Conservation (phyloP, 2,888 invertebrate genomes). For the Graphium colonna region DNA sequence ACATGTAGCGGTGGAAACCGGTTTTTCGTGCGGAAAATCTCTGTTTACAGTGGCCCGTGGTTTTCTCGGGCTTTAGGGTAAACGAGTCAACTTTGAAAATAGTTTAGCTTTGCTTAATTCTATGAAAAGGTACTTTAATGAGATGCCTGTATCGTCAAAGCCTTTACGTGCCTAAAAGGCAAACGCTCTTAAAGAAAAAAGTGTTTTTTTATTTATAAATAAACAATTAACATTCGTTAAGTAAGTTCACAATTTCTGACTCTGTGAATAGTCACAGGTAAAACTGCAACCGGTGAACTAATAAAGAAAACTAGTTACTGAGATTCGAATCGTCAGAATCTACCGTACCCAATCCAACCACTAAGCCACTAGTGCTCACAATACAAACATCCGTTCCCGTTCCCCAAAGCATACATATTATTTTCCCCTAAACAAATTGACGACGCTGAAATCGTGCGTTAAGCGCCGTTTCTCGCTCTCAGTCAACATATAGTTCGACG, state of each 20-base stretch:
- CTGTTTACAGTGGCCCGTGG: slow-evolving; percentile 10
- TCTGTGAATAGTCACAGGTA: too few relatives aligned
- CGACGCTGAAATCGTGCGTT: background rate
- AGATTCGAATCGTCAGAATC: background rate
- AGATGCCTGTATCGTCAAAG: background rate
- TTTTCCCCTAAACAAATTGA: background rate
- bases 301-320: background rate
- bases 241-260: too few relatives aligned
- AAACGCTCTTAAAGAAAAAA: too few relatives aligned
- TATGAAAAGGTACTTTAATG: background rate
- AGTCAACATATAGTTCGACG: background rate
- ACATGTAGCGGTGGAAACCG: slow-evolving; percentile 6
- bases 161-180: too few relatives aligned
- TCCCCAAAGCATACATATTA: background rate
- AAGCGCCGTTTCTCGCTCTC: background rate
- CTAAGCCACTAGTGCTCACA: background rate
- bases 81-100: slow-evolving; percentile 3
- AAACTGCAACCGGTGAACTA: too few relatives aligned
- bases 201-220: too few relatives aligned
- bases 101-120: background rate
- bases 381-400: background rate
- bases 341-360: background rate
- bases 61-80: slow-evolving; percentile 1
- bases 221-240: too few relatives aligned
- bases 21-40: slow-evolving; percentile 3